These are phyloP conservation scores for Noctua comes DNA, from an alignment of 2,888 invertebrate genomes.

Conservation along the genomic window DNA sequence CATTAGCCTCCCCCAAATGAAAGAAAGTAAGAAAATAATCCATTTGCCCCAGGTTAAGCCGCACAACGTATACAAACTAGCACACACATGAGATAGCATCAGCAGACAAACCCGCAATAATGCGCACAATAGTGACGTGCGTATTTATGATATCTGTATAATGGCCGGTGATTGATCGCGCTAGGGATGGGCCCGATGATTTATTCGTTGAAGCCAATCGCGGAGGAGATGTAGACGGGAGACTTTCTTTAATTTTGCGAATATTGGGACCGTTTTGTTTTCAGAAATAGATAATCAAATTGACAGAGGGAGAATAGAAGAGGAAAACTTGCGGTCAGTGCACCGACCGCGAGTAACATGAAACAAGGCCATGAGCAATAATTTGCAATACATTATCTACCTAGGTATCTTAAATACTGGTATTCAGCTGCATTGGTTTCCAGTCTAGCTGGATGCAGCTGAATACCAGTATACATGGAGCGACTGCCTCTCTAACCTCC, in stretches of 20 bases:
- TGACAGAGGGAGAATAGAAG: no score
- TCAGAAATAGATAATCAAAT: neutral
- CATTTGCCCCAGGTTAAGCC: neutral
- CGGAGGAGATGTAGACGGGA: constrained; percentile 54
- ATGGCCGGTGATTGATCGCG: constrained; percentile 69
- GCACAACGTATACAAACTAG: constrained; percentile 15
- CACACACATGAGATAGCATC: constrained; percentile 37
- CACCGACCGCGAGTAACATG: no score
- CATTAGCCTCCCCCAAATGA: neutral
- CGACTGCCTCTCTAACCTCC: neutral
- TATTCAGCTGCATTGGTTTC: neutral
- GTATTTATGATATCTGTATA: constrained; percentile 72
- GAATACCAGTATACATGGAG: neutral
- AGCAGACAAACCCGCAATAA: constrained; percentile 45
- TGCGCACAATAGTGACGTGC: constrained; percentile 61
- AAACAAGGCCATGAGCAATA: neutral
- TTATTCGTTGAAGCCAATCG: constrained; percentile 70
- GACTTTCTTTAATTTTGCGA: constrained; percentile 8
- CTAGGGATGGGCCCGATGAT: constrained; percentile 67
- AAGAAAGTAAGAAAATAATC: neutral
- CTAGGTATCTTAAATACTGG: neutral
- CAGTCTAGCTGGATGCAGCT: neutral
- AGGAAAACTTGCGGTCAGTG: neutral
- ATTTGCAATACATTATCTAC: neutral
- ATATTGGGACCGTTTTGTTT: neutral